Percentiles rank a stretch among this genome's conserved stretches.
These are phyloP conservation scores for Lophius americanus DNA, from an alignment of 2,797 vertebrate species.

Conservation along the genomic window DNA sequence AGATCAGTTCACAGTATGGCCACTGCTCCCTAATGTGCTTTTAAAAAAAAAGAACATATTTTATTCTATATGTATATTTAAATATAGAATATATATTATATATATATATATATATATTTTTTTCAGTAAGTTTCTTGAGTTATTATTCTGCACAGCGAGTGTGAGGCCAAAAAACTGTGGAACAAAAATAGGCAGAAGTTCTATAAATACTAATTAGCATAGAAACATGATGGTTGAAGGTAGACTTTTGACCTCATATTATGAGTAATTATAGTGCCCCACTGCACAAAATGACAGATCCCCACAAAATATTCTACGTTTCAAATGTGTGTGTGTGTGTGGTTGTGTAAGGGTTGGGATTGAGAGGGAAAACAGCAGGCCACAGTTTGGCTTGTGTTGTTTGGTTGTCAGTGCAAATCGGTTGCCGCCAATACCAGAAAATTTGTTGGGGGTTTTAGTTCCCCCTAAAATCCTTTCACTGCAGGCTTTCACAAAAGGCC, in stretches of 20 bases:
- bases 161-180: no score
- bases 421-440: conserved; percentile 5
- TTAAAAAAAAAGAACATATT: no score
- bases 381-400: neutral
- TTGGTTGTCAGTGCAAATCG: conserved; percentile 14
- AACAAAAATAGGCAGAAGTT: neutral
- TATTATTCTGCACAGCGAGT: no score
- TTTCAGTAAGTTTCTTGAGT: no score
- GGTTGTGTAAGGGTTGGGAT: conserved; percentile 3
- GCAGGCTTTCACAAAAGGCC: conserved; percentile 7
- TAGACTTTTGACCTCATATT: conserved; percentile 1
- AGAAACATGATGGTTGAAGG: conserved; percentile 20
- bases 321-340: neutral
- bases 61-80: no score
- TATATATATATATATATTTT: no score
- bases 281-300: conserved; percentile 7
- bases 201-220: neutral
- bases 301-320: conserved; percentile 4
- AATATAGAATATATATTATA: no score
- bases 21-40: no score
- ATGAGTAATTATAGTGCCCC: conserved; percentile 17
- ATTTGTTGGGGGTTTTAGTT: conserved; percentile 21
- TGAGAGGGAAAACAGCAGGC: conserved; percentile 16
- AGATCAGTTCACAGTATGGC: no score
- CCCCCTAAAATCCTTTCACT: conserved; percentile 8